Evolutionary conservation across 1,140 invertebrate species (phyloP), one percentile per base, ranked within the genome.

Genomic region (Drosophila nasuta): DNA sequence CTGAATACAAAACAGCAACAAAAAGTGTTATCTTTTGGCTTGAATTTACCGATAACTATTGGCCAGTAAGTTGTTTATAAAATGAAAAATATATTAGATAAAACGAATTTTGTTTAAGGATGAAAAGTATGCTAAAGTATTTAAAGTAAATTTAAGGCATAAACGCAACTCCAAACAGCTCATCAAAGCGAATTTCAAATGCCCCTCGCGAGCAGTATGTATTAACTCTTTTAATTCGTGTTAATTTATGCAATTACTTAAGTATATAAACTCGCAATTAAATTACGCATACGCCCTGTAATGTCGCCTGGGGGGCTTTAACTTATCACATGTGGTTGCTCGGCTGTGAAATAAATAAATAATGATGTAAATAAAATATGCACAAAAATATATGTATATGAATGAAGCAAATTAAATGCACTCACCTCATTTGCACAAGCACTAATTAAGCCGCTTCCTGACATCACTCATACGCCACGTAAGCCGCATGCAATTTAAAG

Each of bases 231-330:
- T 57, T 57, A 43, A 57, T 57, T 20, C 15, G 17, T 57, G 35
- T 41, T 57, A 57, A 57, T 57, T 57, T 57, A 48, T 41, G 60
- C 60, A 51, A 20, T 57, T 57, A 41, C 54, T 57, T 57, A 20
- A 41, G 35, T 20, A 57, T 20, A 41, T 57, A 41, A 57, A n/a
- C 15, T 57, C 8, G 17, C 35, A 41, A 48, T 48, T 45, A 51
- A 63, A 51, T 63, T 63, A 49, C 41, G 13, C 45, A 63, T 35
- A 49, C 28, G 41, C 45, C 11, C 33, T 20, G 10, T 63, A 11
- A 45, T 49, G 45, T 33, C n/a, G 13, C 13, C 51, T 1, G 7
- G 51, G 28, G 28, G 51, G n/a, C 20, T 25, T 58, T 5, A 11
- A 25, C 33, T 58, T 58, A 41, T 13, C n/a, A 54, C 28, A 33